phyloP scores from a whole-genome alignment of 2,113 vertebrate genomes.

The Odocoileus virginianus region DNA sequence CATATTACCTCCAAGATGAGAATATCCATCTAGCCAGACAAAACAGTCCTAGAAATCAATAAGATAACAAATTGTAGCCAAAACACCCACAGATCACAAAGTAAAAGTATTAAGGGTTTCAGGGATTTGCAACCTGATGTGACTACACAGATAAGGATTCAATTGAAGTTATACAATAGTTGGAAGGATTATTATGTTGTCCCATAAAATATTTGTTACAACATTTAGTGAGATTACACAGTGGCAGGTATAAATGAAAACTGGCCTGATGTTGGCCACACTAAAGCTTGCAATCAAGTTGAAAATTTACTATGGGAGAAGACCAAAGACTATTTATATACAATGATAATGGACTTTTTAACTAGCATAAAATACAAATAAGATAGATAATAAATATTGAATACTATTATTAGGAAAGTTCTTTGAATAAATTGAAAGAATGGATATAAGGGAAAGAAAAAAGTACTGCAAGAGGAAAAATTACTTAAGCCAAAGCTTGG shows the following conservation, averaged over 20 bases:
- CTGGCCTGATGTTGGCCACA: neutral
- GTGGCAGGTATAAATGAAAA: neutral
- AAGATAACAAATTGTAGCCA: neutral
- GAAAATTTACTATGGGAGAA: neutral
- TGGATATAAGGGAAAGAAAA: neutral
- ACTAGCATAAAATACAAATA: neutral
- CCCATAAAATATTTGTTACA: neutral
- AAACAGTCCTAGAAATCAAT: conserved; percentile 18
- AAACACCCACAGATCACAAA: neutral
- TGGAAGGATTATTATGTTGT: neutral
- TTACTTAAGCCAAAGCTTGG: neutral
- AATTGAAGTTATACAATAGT: neutral
- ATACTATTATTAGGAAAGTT: neutral
- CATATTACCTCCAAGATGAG: neutral
- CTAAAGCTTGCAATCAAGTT: neutral
- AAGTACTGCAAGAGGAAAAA: neutral
- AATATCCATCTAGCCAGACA: neutral
- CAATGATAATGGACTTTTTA: neutral
- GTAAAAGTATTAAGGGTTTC: neutral
- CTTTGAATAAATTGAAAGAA: neutral
- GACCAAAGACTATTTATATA: neutral
- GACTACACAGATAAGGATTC: neutral
- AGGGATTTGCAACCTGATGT: neutral
- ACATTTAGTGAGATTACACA: neutral
- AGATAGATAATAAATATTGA: neutral